These are phyloP conservation scores for Aromia moschata DNA, from an alignment of 2,888 invertebrate species.

Conservation along the genomic window DNA sequence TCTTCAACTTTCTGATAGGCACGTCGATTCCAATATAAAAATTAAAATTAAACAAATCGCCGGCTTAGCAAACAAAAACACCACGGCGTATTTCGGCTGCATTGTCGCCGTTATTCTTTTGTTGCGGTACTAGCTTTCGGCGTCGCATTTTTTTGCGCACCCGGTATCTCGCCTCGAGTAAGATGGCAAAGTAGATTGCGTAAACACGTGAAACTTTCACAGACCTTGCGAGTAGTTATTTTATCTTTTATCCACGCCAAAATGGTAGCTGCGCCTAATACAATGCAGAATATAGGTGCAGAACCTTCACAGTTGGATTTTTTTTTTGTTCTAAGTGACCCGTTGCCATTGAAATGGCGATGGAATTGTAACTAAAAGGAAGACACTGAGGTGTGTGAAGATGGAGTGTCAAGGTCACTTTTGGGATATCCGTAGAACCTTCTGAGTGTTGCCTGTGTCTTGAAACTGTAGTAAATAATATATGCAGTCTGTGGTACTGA, in stretches of 20 bases:
- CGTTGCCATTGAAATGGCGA: background rate
- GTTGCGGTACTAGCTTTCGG: background rate
- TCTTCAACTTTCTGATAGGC: no score
- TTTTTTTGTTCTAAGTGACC: background rate
- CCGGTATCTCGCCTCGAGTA: background rate
- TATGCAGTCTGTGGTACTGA: no score
- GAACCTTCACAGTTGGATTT: background rate
- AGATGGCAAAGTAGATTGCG: background rate
- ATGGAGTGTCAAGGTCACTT: no score
- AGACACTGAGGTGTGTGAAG: background rate
- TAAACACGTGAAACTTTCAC: conserved; percentile 10
- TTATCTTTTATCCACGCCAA: background rate
- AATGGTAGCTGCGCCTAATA: background rate
- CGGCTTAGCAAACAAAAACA: no score
- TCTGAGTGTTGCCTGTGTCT: no score
- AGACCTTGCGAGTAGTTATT: conserved; percentile 10
- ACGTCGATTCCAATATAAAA: no score
- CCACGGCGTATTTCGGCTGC: no score
- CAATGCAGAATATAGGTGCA: background rate
- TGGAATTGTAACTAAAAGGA: background rate
- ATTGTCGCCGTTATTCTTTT: no score
- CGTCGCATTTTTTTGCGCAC: background rate
- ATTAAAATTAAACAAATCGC: no score
- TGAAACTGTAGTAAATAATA: no score
- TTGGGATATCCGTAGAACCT: no score